These are phyloP conservation scores for Phenganax marumi DNA, from an alignment of 92 coral and sea anemone genomes.

Conservation along the genomic window DNA sequence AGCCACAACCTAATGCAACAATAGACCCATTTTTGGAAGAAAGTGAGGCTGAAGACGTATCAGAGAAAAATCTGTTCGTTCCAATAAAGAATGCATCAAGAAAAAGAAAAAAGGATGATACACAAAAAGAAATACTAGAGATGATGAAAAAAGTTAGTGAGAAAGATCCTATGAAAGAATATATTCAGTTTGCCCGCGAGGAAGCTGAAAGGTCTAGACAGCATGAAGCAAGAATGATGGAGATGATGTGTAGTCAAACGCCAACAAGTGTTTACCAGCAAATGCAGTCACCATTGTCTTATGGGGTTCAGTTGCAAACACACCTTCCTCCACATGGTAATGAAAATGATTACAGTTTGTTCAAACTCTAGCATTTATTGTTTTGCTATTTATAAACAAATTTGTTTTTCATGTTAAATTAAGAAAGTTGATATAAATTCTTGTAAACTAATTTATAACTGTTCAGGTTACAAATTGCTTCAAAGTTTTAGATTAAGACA, in stretches of 20 bases:
- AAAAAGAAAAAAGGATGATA: constrained; percentile 12
- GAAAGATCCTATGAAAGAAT: constrained; percentile 13
- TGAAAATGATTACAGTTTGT: too few relatives aligned
- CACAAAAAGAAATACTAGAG: neutral
- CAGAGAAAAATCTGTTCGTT: neutral
- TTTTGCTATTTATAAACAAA: too few relatives aligned
- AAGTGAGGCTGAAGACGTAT: neutral
- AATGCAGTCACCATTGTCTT: neutral
- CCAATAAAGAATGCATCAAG: neutral
- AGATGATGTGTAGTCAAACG: constrained; percentile 5
- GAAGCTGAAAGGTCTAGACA: constrained; percentile 12
- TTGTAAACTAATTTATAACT: too few relatives aligned
- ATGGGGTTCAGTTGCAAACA: neutral
- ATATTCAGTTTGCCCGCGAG: neutral
- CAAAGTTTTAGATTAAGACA: too few relatives aligned
- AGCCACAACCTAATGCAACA: too few relatives aligned
- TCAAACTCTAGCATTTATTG: too few relatives aligned
- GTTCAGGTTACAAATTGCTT: too few relatives aligned
- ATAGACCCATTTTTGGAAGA: too few relatives aligned
- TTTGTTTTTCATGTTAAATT: too few relatives aligned
- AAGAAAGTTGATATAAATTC: too few relatives aligned
- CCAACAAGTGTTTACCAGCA: neutral
- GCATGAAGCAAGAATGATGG: neutral
- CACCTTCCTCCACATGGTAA: neutral
- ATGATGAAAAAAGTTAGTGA: neutral